Base-by-base conservation (phyloP, 1,140 invertebrate genomes). In the Drosophila pandora region DNA sequence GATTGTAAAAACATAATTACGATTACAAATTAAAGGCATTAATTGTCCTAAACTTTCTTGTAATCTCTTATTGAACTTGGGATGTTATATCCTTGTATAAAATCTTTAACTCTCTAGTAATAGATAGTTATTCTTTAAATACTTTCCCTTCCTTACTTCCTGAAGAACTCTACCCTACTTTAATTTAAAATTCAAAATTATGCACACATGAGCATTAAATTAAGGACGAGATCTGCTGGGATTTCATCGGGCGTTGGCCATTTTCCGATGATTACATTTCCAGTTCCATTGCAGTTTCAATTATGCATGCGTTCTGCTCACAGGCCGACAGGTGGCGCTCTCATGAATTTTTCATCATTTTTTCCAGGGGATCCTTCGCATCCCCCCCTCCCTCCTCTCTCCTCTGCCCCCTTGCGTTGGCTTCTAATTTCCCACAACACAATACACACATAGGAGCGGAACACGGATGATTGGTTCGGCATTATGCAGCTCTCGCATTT, bases 261-360 rank as follows among this genome's bases (percentile, higher is more conserved):
- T 21, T 67, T 52, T 17, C 45, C 10, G 4, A 13, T 43, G 41
- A 43, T 21, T 43, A 21, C 41, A 21, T 43, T 43, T 21, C 41
- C n/a, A n/a, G 7, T 17, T 43, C 13, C 41, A 17, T 23, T 37
- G 47, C 63, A 39, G 13, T 17, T 64, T 49, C 47, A 67, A 67
- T 71, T 45, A 67, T 67, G 48, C 54, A 64, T 45, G 63, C 50
- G 50, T 45, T 67, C 9, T 2, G 17, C 12, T 8, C 5, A 13
- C 12, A 21, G 34, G 22, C 23, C 17, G 28, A 21, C 65, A 71
- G 68, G 37, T 71, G 65, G 30, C 37, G 47, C 22, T 34, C 37
- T 32, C 57, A 74, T 74, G 70, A 34, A 74, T 74, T 74, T 74
- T 64, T 63, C 58, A 64, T 74, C 47, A 74, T 32, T 65, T 32